Conservation (phyloP, 2,113 vertebrate genomes). For the Stictonetta naevosa region DNA sequence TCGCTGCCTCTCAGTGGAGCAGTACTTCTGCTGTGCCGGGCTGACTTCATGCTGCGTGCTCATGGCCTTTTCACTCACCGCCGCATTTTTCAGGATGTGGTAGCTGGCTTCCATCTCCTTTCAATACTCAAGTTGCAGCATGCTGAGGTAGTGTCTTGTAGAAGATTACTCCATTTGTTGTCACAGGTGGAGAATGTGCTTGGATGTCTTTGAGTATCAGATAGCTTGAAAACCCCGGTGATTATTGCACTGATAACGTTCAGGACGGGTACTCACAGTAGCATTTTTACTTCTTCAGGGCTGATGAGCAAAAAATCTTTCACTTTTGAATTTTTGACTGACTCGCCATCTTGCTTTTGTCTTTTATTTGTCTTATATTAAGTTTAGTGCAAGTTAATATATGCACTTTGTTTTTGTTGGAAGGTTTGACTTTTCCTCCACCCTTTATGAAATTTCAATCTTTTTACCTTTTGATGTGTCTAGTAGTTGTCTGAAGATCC, state of each 20-base stretch:
- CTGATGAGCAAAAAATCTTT: neutral
- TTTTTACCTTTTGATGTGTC: neutral
- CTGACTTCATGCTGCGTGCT: neutral
- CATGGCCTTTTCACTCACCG: neutral
- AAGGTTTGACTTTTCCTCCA: neutral
- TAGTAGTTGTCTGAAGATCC: neutral
- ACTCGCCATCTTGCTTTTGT: neutral
- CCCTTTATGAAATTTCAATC: neutral
- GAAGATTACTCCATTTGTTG: neutral
- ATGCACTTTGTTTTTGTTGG: neutral
- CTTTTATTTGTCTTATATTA: neutral
- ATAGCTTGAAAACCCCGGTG: neutral
- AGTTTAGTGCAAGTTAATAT: neutral
- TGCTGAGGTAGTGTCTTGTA: neutral
- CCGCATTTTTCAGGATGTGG: slow-evolving; percentile 42
- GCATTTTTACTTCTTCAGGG: neutral
- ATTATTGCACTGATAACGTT: neutral
- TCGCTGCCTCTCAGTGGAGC: neutral
- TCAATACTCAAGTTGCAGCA: neutral
- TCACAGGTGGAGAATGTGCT: neutral
- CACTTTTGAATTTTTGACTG: neutral
- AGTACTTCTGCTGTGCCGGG: neutral
- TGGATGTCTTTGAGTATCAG: neutral
- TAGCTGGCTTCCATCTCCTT: slow-evolving; percentile 18
- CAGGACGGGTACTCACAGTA: neutral